phyloP scores from a whole-genome alignment of 2,888 invertebrate species.

The Lottia scabra region DNA sequence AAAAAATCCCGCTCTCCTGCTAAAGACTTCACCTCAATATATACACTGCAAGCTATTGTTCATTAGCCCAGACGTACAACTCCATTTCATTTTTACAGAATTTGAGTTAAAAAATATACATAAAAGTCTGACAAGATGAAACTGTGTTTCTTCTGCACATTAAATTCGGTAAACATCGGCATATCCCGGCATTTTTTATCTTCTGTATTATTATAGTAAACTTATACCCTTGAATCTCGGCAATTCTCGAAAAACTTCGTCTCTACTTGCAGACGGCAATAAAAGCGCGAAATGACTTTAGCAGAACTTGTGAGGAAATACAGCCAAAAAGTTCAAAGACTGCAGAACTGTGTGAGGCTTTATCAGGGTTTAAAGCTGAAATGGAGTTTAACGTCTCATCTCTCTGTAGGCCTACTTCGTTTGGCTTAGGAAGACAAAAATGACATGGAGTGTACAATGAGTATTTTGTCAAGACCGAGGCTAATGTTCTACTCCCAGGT shows the following conservation, averaged over 20 bases:
- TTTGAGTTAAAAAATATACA: neutral
- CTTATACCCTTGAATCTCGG: neutral
- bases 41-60: neutral
- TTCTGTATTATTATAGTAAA: too few relatives aligned
- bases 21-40: neutral
- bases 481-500: neutral
- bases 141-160: too few relatives aligned
- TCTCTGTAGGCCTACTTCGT: neutral
- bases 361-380: neutral
- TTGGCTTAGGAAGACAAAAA: neutral
- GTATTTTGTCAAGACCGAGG: neutral
- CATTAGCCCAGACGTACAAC: neutral
- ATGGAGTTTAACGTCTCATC: neutral
- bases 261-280: neutral
- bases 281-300: neutral
- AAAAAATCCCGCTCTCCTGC: neutral
- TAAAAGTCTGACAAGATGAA: too few relatives aligned
- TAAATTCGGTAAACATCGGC: too few relatives aligned
- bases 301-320: neutral
- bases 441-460: neutral
- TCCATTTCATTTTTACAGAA: neutral
- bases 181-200: too few relatives aligned
- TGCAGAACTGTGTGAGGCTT: neutral
- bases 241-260: neutral
- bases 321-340: conserved; percentile 5